Evolutionary conservation across 2,888 invertebrate species (phyloP).

Genomic region (Meta bourneti): DNA sequence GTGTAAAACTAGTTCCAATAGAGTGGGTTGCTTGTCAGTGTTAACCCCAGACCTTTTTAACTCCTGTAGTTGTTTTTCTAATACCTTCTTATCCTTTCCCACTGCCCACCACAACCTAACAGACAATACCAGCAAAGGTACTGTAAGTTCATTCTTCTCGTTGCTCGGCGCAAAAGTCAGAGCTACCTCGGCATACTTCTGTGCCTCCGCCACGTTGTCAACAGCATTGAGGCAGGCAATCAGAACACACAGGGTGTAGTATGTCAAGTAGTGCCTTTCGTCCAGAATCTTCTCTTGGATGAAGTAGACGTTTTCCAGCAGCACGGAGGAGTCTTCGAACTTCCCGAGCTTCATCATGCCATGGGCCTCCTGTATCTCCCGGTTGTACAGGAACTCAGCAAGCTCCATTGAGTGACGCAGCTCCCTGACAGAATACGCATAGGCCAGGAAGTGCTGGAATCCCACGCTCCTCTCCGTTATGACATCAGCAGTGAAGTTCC

Average conservation of each 20-base stretch:
- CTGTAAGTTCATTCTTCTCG: conserved; percentile 79
- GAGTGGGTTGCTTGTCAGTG: conserved; percentile 77
- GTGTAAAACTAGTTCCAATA: conserved; percentile 78
- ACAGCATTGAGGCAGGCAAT: conserved; percentile 79
- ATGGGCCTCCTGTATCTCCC: conserved; percentile 79
- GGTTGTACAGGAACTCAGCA: conserved; percentile 80
- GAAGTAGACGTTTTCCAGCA: conserved; percentile 80
- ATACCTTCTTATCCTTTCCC: conserved; percentile 80
- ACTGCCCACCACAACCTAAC: conserved; percentile 80
- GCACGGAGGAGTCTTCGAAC: conserved; percentile 79
- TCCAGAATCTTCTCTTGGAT: conserved; percentile 80
- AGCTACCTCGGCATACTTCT: conserved; percentile 80
- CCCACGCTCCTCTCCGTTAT: conserved; percentile 81
- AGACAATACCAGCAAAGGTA: conserved; percentile 79
- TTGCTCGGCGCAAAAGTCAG: conserved; percentile 77
- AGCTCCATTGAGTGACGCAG: conserved; percentile 80
- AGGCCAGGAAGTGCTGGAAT: conserved; percentile 81
- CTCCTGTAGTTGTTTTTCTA: conserved; percentile 79
- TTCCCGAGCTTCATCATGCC: conserved; percentile 78
- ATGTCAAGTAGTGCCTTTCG: conserved; percentile 78
- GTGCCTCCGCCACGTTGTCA: conserved; percentile 79
- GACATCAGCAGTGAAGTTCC: conserved; percentile 81
- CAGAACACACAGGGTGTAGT: conserved; percentile 80
- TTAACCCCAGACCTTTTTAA: conserved; percentile 77
- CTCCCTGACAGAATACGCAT: conserved; percentile 80